phyloP scores from a whole-genome alignment of 2,113 vertebrate species.

The Ictalurus punctatus region DNA sequence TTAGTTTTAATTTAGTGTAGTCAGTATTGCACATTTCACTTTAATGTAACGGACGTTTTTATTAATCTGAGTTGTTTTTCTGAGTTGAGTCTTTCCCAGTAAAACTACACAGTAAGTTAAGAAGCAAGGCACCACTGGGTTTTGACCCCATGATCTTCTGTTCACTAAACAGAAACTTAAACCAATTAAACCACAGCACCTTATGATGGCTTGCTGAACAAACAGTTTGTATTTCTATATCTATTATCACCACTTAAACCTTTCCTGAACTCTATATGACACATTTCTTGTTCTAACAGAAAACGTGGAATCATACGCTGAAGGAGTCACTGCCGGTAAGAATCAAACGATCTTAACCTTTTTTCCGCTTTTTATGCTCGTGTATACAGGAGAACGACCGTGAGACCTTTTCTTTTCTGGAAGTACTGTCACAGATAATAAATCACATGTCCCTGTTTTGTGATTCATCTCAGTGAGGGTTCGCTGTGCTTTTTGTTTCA shows the following conservation, averaged over 20 bases:
- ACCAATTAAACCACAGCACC: not conserved
- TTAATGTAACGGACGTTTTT: too few relatives aligned
- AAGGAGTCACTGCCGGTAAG: slow-evolving; percentile 52
- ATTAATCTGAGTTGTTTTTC: too few relatives aligned
- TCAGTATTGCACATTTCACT: not conserved
- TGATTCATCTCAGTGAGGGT: not conserved
- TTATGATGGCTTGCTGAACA: not conserved
- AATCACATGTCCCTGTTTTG: not conserved
- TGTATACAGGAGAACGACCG: too few relatives aligned
- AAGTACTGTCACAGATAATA: not conserved
- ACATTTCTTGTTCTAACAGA: slow-evolving; percentile 29
- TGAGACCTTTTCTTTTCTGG: not conserved
- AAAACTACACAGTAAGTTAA: too few relatives aligned
- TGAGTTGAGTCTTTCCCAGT: too few relatives aligned
- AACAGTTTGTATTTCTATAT: not conserved
- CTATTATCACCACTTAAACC: not conserved
- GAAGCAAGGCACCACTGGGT: not conserved
- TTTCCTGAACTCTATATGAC: not conserved
- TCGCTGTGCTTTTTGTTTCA: slow-evolving; percentile 1
- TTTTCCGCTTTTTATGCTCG: not conserved
- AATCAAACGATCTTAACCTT: not conserved
- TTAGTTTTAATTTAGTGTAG: too few relatives aligned
- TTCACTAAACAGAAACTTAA: not conserved
- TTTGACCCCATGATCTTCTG: slow-evolving; percentile 1
- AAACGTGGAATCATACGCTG: slow-evolving; percentile 33